Evolutionary conservation across 2,888 invertebrate species (phyloP).

Genomic region (Epsilonema sp.): DNA sequence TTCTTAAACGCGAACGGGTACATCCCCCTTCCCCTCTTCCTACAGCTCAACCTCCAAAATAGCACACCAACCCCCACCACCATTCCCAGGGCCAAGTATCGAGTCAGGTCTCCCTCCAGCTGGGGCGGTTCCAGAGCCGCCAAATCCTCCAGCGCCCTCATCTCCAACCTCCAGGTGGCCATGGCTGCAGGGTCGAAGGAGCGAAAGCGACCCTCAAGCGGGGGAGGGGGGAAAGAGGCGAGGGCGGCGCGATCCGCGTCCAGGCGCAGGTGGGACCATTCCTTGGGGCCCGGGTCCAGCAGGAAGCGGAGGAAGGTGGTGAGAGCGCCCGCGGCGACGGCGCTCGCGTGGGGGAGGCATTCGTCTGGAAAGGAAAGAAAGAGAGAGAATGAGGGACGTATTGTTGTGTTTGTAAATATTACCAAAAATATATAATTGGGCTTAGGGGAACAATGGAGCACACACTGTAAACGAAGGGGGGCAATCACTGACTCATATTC

Average conservation of each 20-base stretch:
- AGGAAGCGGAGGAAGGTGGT: neutral
- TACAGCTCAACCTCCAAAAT: neutral
- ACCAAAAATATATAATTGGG: too few species aligned
- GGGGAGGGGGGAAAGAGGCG: too few species aligned
- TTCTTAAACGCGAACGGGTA: neutral
- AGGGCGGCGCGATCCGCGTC: neutral
- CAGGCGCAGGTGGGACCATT: neutral
- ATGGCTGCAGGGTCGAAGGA: too few species aligned
- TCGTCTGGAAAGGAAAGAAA: neutral
- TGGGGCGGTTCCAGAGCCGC: neutral
- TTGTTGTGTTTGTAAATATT: too few species aligned
- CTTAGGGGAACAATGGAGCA: too few species aligned
- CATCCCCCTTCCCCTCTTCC: neutral
- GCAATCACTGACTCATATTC: too few species aligned
- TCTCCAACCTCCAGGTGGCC: neutral
- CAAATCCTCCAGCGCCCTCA: neutral
- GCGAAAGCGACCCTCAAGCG: too few species aligned
- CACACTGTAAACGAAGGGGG: too few species aligned
- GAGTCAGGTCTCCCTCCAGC: neutral
- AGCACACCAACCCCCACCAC: neutral
- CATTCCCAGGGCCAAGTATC: neutral
- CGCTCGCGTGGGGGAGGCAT: neutral
- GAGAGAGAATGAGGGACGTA: too few species aligned
- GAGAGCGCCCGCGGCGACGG: neutral
- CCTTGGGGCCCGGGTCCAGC: neutral